These are phyloP conservation scores for Hycleus cichorii DNA, from an alignment of 1,140 invertebrate genomes.

Conservation along the genomic window DNA sequence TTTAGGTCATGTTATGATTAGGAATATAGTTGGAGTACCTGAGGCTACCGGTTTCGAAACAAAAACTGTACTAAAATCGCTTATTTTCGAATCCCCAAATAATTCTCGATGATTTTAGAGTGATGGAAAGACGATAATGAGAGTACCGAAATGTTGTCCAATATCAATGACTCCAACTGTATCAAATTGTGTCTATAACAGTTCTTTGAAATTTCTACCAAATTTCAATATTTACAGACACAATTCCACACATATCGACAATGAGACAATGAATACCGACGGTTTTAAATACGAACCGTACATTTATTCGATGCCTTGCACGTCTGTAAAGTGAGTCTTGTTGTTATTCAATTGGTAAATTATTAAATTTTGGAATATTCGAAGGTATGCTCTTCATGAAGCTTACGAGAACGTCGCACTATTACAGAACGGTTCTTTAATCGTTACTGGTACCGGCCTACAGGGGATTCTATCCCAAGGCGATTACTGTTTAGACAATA, in stretches of 20 bases:
- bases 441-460: slow-evolving; percentile 13
- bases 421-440: slow-evolving; percentile 20
- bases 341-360: neutral
- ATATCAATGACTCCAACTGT: neutral
- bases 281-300: slow-evolving; percentile 12
- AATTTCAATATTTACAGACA: slow-evolving; percentile 9
- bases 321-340: slow-evolving; percentile 5
- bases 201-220: neutral
- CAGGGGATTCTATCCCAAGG: slow-evolving; percentile 10
- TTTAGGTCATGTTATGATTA: slow-evolving; percentile 51
- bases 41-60: neutral
- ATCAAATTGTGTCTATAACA: neutral
- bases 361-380: neutral
- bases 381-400: slow-evolving; percentile 8
- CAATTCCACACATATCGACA: slow-evolving; percentile 21
- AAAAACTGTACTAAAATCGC: neutral
- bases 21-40: neutral
- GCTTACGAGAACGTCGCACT: slow-evolving; percentile 11
- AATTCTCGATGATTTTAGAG: neutral
- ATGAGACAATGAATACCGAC: slow-evolving; percentile 4
- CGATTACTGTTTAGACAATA: slow-evolving; percentile 16
- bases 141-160: slow-evolving; percentile 43
- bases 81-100: neutral
- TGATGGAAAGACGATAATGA: neutral
- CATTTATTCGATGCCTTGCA: neutral